These are phyloP conservation scores for Philhelius pedissequus DNA, from an alignment of 2,888 invertebrate genomes.

Conservation along the genomic window DNA sequence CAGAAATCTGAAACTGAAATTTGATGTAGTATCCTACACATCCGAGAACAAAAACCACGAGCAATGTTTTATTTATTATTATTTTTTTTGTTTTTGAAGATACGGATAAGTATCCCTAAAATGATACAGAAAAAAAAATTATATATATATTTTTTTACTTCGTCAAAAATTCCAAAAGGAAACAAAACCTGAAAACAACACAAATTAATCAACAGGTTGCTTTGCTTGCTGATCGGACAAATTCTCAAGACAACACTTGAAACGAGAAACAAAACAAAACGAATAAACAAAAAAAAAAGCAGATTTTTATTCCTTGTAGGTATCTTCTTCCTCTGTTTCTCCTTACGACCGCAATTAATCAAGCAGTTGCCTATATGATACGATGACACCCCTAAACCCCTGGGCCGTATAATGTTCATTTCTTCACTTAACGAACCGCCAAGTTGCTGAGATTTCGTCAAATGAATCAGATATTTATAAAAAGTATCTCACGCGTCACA, in stretches of 20 bases:
- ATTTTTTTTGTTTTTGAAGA: neutral
- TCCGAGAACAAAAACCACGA: constrained; percentile 45
- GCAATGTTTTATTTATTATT: constrained; percentile 5
- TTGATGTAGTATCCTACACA: constrained; percentile 39
- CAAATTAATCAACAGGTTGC: constrained; percentile 69
- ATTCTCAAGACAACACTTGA: constrained; percentile 35
- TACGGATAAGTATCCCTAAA: constrained; percentile 7
- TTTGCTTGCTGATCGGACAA: constrained; percentile 60
- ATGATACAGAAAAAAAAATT: neutral
- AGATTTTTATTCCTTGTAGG: constrained; percentile 11
- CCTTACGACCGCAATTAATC: constrained; percentile 51
- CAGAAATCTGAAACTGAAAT: constrained; percentile 64
- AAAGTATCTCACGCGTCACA: constrained; percentile 52
- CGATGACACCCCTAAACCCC: neutral
- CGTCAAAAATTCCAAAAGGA: constrained; percentile 47
- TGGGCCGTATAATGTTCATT: constrained; percentile 14
- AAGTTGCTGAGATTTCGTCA: constrained; percentile 50
- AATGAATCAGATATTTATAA: constrained; percentile 41
- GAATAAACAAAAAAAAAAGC: neutral
- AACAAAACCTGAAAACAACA: constrained; percentile 62
- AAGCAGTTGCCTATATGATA: constrained; percentile 29
- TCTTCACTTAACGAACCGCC: constrained; percentile 43
- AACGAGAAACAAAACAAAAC: constrained; percentile 14
- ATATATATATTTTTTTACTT: neutral
- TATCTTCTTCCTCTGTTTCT: constrained; percentile 44